Conservation (phyloP, 2,888 invertebrate species). For the Heliconius charithonia region DNA sequence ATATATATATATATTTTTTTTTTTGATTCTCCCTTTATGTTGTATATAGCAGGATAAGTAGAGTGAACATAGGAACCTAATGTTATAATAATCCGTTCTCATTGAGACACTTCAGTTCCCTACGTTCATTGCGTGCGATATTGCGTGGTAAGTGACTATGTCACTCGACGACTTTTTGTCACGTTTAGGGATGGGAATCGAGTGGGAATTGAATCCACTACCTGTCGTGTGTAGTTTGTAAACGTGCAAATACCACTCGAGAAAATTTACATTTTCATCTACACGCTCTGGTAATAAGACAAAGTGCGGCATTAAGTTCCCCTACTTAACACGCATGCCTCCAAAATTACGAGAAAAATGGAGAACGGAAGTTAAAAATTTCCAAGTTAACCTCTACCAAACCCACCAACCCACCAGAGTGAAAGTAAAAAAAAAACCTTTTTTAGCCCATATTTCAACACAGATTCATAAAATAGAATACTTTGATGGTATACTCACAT, state of each 20-base stretch:
- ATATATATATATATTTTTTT: no score
- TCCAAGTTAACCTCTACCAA: not conserved
- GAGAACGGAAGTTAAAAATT: not conserved
- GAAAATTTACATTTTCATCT: not conserved
- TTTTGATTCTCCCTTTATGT: not conserved
- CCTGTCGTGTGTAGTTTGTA: not conserved
- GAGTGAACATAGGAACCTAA: not conserved
- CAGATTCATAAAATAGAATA: conserved; percentile 41
- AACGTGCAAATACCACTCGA: not conserved
- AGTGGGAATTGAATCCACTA: not conserved
- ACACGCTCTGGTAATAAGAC: not conserved
- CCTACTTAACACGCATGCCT: not conserved
- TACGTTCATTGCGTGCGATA: no score
- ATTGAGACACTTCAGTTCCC: no score
- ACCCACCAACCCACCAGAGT: not conserved
- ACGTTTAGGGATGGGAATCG: not conserved
- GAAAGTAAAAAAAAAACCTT: not conserved
- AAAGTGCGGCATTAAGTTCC: not conserved
- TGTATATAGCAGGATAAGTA: no score
- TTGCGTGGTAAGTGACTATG: not conserved
- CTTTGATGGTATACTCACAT: conserved; percentile 42
- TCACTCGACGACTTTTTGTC: not conserved
- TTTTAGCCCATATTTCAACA: conserved; percentile 26
- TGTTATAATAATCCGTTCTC: not conserved
- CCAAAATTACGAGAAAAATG: not conserved